Base-by-base conservation (phyloP, 2,113 vertebrate species). In the Neolamprologus toae region DNA sequence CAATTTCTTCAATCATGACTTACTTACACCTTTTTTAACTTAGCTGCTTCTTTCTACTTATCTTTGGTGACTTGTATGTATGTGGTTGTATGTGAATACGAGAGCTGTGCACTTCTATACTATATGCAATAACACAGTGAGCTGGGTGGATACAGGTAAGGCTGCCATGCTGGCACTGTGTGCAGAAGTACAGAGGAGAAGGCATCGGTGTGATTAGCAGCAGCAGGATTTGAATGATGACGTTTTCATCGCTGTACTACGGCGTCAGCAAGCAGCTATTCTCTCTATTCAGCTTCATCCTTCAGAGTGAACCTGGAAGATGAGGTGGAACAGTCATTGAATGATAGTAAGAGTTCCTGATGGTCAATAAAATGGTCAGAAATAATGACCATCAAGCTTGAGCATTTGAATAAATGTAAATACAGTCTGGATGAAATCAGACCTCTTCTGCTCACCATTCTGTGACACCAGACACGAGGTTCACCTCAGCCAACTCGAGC, bases 231-330 rank as follows among this genome's bases (percentile, higher is more conserved):
- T 45, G 68, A 87, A 45, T 4, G 21, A 23, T 47, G 82, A 61
- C 5, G 31, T 81, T 79, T 51, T 33, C 40, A 10, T 49, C 11
- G 11, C 21, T 12, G 26, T 3, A 26, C 49, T 16, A 42, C 23
- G 7, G 57, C 33, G 7, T 51, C 81, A 35, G 82, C 80, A 31
- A 81, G 78, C 57, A 40, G 21, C 45, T 28, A 26, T 11, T 28
- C 1, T 57, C 54, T 73, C 84, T 94, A 95, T 11, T 96, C 95
- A 23, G 49, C 92, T 33, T 96, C 96, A 1, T 96, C 96, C 86
- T 84, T 95, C 31, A 97, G 88, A 63, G 93, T 92, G 85, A 96
- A 96, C 96, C 96, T 97, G 90, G 26, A 79, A 88, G 12, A 80
- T 26, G 87, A 5, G 90, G 7, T 88, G n/a, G 40, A 2, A 63